Evolutionary conservation across 2,888 invertebrate genomes (phyloP).

Genomic region (Agrochola litura): DNA sequence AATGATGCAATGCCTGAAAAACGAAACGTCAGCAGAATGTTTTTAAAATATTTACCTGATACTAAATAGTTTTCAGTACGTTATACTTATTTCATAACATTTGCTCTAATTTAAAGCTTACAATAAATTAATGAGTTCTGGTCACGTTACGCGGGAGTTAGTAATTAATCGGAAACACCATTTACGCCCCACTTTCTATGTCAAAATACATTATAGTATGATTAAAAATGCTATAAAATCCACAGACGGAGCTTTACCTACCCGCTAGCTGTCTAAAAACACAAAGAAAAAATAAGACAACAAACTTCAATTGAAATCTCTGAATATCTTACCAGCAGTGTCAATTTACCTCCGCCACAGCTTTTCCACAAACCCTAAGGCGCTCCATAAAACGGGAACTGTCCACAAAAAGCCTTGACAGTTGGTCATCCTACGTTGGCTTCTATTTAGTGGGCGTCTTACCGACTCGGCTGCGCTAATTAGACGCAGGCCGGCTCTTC

Average conservation of each 20-base stretch:
- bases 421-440: constrained; percentile 66
- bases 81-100: neutral
- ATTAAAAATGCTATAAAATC: neutral
- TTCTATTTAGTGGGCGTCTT: constrained; percentile 88
- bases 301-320: neutral
- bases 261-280: neutral
- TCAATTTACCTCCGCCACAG: neutral
- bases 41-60: neutral
- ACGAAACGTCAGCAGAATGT: neutral
- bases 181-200: neutral
- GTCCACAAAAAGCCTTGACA: constrained; percentile 42
- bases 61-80: neutral
- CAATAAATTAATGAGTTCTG: neutral
- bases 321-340: neutral
- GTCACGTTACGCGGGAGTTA: neutral
- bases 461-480: constrained; percentile 87
- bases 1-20: no score
- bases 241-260: neutral
- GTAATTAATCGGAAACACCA: neutral
- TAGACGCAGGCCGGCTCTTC: constrained; percentile 87
- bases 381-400: constrained; percentile 31
- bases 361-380: neutral
- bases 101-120: neutral
- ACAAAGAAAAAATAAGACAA: neutral
- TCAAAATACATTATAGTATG: neutral